Evolutionary conservation across 2,888 invertebrate species (phyloP), one percentile per base, ranked within the genome.

Genomic region (Hofmannophila pseudospretella): DNA sequence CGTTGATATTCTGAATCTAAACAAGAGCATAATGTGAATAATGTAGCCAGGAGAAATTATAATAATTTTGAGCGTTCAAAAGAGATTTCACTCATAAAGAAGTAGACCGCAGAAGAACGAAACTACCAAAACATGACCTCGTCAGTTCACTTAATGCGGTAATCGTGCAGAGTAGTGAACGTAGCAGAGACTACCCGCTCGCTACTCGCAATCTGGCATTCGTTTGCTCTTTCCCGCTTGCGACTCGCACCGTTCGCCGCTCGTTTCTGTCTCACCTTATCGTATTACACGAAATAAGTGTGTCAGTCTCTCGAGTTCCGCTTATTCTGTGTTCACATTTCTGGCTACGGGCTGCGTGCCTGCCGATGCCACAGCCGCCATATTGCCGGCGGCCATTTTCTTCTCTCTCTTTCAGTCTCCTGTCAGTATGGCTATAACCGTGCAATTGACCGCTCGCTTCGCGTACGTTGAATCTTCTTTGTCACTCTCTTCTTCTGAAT

Each of bases 81-180:
- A n/a, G n/a, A 23, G 23, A 23, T 23, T 16, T 35, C 9, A 20
- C 14, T 26, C 36, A 39, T 42, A 57, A 48, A 75, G 74, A 69
- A 77, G 78, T 69, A 80, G 75, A 77, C 66, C 65, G 58, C 76
- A 81, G 77, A 78, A 84, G 84, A 84, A 75, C 58, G 71, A 73
- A 59, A 58, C 51, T 51, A 55, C 49, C 62, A 51, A 34, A 35
- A 34, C 27, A 22, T 58, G 59, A 70, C 69, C 70, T 66, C 71
- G 58, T 66, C 71, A 58, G 62, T 49, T 61, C 45, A 44, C 41
- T 49, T 53, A 54, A 40, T 42, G 42, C 34, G 42, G 32, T n/a
- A 23, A 23, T n/a, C n/a, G n/a, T 51, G 28, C 50, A 82, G 82
- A 68, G 67, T 61, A 79, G 48, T 58, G 49, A 41, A 52, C 40